phyloP scores from a whole-genome alignment of 2,113 vertebrate species.

The Bufo bufo region DNA sequence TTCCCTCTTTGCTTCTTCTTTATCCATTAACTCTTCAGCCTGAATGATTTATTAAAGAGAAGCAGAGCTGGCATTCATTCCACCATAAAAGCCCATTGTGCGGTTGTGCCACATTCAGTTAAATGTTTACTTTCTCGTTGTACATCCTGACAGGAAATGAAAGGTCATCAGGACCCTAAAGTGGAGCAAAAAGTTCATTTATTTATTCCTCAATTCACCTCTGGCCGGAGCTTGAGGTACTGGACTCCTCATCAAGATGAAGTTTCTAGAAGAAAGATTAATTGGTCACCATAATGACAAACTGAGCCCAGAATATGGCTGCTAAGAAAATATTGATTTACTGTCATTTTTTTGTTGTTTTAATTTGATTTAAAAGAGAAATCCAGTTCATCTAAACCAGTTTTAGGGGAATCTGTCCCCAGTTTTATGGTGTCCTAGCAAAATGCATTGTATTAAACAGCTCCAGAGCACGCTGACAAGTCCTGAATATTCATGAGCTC shows the following conservation, averaged over 20 bases:
- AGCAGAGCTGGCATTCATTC: slow-evolving; percentile 48
- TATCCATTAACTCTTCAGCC: slow-evolving; percentile 68
- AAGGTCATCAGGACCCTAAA: slow-evolving; percentile 65
- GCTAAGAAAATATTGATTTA: neutral
- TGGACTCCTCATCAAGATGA: slow-evolving; percentile 56
- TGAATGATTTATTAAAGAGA: slow-evolving; percentile 70
- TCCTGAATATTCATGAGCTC: no score
- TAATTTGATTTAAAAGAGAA: no score
- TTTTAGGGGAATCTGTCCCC: no score
- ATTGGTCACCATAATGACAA: neutral
- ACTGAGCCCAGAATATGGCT: neutral
- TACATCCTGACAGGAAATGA: slow-evolving; percentile 75
- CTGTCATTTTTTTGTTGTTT: neutral
- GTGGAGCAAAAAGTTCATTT: slow-evolving; percentile 61
- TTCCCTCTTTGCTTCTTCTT: slow-evolving; percentile 44
- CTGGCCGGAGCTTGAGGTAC: slow-evolving; percentile 67
- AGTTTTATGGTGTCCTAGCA: no score
- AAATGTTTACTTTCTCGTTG: slow-evolving; percentile 80
- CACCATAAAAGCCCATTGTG: slow-evolving; percentile 68
- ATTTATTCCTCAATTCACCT: slow-evolving; percentile 63
- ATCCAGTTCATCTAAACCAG: no score
- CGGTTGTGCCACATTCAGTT: slow-evolving; percentile 62
- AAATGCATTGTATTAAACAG: no score
- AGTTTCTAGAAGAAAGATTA: neutral
- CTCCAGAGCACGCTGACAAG: no score